Evolutionary conservation across 2,797 vertebrate species (phyloP).

Genomic region (Microctenopoma lineatum): DNA sequence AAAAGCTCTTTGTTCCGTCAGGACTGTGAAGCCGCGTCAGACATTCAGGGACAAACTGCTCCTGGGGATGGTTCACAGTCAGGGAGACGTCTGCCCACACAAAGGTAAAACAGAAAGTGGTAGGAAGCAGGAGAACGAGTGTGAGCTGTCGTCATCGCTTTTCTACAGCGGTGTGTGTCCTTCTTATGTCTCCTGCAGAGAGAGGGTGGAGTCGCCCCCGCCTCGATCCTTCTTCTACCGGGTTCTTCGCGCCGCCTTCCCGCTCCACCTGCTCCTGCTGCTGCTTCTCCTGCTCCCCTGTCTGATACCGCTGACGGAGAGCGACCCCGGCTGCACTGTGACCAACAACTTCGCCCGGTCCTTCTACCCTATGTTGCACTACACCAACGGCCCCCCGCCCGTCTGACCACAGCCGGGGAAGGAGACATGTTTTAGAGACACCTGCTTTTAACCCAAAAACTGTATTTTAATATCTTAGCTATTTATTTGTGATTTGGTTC

Average conservation of each 20-base stretch:
- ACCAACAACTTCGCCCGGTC: slow-evolving; percentile 94
- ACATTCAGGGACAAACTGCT: background rate
- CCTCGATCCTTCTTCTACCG: slow-evolving; percentile 88
- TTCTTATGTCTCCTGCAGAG: slow-evolving; percentile 69
- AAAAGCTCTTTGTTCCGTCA: no score
- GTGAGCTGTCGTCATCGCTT: no score
- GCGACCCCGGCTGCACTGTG: slow-evolving; percentile 88
- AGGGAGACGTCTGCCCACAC: slow-evolving; percentile 16
- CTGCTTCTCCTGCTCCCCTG: slow-evolving; percentile 90
- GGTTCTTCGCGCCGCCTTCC: slow-evolving; percentile 88
- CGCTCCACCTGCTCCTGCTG: slow-evolving; percentile 90
- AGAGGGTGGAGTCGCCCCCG: slow-evolving; percentile 59
- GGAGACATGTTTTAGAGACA: background rate
- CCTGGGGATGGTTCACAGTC: slow-evolving; percentile 10
- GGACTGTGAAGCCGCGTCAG: slow-evolving; percentile 45
- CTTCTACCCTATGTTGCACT: slow-evolving; percentile 93
- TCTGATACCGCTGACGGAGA: slow-evolving; percentile 87
- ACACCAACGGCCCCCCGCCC: slow-evolving; percentile 94
- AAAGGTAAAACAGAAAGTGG: slow-evolving; percentile 39
- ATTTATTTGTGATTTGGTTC: no score
- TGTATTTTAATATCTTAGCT: no score
- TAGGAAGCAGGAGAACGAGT: no score
- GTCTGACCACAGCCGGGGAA: slow-evolving; percentile 75
- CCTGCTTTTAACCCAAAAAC: background rate
- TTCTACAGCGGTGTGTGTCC: no score